These are phyloP conservation scores for Iphiclides podalirius DNA, from an alignment of 2,888 invertebrate genomes.

Conservation along the genomic window DNA sequence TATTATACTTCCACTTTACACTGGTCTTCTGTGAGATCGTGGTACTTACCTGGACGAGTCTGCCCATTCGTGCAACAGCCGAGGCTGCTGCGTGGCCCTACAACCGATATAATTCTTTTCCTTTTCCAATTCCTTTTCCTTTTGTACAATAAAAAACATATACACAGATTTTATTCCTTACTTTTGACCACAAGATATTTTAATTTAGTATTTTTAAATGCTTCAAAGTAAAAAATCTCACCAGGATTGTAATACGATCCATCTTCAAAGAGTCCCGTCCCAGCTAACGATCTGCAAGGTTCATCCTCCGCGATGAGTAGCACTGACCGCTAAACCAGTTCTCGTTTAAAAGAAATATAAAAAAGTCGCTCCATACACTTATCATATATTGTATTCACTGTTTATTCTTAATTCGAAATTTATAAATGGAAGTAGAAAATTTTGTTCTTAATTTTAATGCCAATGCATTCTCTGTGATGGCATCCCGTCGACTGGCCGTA, in stretches of 20 bases:
- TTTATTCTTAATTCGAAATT: neutral
- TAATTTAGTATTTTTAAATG: too few relatives aligned
- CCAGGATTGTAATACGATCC: constrained; percentile 43
- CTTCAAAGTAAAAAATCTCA: constrained; percentile 34
- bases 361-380: constrained; percentile 8
- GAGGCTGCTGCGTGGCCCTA: too few relatives aligned
- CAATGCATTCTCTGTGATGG: constrained; percentile 43
- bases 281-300: constrained; percentile 38
- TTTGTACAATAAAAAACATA: too few relatives aligned
- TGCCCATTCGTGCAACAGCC: too few relatives aligned
- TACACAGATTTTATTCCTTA: too few relatives aligned
- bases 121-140: too few relatives aligned
- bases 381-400: constrained; percentile 16
- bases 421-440: constrained; percentile 1
- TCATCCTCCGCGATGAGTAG: constrained; percentile 46
- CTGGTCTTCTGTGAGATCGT: too few relatives aligned
- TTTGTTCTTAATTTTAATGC: constrained; percentile 20
- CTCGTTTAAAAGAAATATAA: constrained; percentile 20
- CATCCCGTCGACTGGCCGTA: constrained; percentile 54
- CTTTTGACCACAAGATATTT: too few relatives aligned
- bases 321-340: constrained; percentile 52
- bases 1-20: too few relatives aligned
- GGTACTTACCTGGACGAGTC: too few relatives aligned
- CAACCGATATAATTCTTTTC: too few relatives aligned
- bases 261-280: constrained; percentile 33